Evolutionary conservation across 2,113 vertebrate species (phyloP), one percentile per base, ranked within the genome.

Genomic region (Hydrolagus affinis): DNA sequence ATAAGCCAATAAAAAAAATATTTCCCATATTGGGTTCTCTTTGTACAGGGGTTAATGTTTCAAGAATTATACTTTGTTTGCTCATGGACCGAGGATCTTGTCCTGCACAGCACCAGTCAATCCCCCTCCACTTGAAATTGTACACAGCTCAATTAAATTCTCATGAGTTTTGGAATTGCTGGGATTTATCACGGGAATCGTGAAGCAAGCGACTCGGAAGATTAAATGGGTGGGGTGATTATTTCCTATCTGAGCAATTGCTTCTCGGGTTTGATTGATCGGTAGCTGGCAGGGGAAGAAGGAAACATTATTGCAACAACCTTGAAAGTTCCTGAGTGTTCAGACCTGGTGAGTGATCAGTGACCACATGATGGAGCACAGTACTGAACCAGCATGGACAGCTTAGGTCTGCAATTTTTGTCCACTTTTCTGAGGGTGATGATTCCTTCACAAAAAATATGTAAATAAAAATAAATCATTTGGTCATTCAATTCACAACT

Each of bases 131-230:
- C 77, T 80, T 28, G 59, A 64, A 80, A 80, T 17, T 80, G 14
- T 25, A 80, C 59, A 25, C 28, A 8, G 77, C 59, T 64, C 64
- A 23, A 64, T 62, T 64, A 25, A 64, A 80, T 64, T 64, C 23
- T 80, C 60, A 25, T 80, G 23, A 80, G 59, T 62, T 80, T 80
- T 80, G 76, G 9, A 80, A 80, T 80, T 80, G 23, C 77, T 80
- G 59, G n/a, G 23, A 25, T 80, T 80, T 64, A 11, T 64, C n/a
- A 11, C 23, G 25, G 59, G 23, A 80, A 80, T n/a, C 25, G 17
- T 14, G 23, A 64, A 23, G 11, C 10, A 64, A 59, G 62, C 12
- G 59, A 64, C 23, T 28, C n/a, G n/a, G 64, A 80, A 80, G 77
- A 80, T 80, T 80, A 80, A 80, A 64, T 60, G 21, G 12, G 23